Percentiles rank a stretch among this genome's conserved stretches.
Evolutionary conservation across 2,797 vertebrate species (phyloP).

Genomic region (Phalloptychus januarius): DNA sequence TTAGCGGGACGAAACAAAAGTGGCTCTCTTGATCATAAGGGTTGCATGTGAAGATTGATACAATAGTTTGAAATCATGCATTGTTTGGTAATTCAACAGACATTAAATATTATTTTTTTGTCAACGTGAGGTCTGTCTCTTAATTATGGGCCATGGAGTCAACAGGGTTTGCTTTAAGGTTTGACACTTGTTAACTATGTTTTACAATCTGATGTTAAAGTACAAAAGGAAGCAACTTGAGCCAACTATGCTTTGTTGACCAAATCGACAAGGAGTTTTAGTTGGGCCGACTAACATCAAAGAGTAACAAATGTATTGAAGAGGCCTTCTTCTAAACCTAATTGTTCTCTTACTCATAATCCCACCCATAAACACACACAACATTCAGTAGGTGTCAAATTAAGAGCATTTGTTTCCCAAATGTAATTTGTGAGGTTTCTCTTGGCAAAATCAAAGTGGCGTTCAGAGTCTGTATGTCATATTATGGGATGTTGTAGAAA

Average conservation of each 20-base stretch:
- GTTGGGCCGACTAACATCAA: not conserved
- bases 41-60: not conserved
- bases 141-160: not conserved
- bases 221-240: not conserved
- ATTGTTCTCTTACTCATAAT: not conserved
- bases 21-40: not conserved
- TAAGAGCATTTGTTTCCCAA: not conserved
- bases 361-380: not conserved
- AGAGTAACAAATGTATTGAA: not conserved
- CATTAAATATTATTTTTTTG: not conserved
- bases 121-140: not conserved
- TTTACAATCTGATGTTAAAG: not conserved
- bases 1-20: not conserved
- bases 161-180: not conserved
- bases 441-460: not conserved
- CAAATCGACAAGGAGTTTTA: not conserved
- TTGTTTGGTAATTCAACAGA: not conserved
- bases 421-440: not conserved
- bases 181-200: not conserved
- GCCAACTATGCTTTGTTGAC: not conserved
- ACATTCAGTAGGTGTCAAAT: not conserved
- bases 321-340: not conserved
- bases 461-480: not conserved
- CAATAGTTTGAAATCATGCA: not conserved
- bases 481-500: not conserved